These are phyloP conservation scores for Florisuga fusca DNA, from an alignment of 2,797 vertebrate species.

Conservation along the genomic window DNA sequence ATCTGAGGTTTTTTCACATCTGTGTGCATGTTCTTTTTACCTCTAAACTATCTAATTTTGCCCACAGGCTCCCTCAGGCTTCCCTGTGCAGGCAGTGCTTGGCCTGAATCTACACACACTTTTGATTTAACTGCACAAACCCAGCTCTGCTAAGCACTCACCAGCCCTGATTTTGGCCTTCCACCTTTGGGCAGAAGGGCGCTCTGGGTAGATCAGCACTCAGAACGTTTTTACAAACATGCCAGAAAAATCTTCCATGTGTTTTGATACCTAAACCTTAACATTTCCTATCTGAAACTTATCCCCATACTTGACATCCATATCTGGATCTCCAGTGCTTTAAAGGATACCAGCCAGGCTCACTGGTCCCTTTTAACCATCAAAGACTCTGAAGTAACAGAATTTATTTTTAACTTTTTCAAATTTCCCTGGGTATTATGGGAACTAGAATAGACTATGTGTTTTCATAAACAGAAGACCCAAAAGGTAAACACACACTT, in stretches of 20 bases:
- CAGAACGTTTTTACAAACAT: neutral
- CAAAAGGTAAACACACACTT: slow-evolving; percentile 69
- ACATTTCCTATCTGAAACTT: neutral
- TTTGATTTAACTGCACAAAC: neutral
- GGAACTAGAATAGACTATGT: slow-evolving; percentile 56
- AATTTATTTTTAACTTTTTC: slow-evolving; percentile 52
- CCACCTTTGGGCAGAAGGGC: slow-evolving; percentile 22
- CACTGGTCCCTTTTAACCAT: slow-evolving; percentile 28
- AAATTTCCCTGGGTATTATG: slow-evolving; percentile 43
- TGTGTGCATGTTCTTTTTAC: slow-evolving; percentile 17
- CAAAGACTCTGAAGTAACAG: slow-evolving; percentile 29
- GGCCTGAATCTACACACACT: neutral
- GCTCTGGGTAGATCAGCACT: neutral
- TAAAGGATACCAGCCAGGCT: neutral
- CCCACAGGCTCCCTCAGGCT: slow-evolving; percentile 12
- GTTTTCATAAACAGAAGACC: slow-evolving; percentile 75
- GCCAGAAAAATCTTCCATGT: neutral
- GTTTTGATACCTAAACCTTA: neutral
- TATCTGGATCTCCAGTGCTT: neutral
- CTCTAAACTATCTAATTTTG: slow-evolving; percentile 66
- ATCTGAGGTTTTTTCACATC: slow-evolving; percentile 2
- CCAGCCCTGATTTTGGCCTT: slow-evolving; percentile 4
- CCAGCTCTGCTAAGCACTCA: neutral
- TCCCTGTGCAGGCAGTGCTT: neutral
- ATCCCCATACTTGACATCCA: neutral